Percentiles rank a stretch among this genome's conserved stretches.
Evolutionary conservation across 1,140 invertebrate genomes (phyloP).

Genomic region (Helicoverpa zea): DNA sequence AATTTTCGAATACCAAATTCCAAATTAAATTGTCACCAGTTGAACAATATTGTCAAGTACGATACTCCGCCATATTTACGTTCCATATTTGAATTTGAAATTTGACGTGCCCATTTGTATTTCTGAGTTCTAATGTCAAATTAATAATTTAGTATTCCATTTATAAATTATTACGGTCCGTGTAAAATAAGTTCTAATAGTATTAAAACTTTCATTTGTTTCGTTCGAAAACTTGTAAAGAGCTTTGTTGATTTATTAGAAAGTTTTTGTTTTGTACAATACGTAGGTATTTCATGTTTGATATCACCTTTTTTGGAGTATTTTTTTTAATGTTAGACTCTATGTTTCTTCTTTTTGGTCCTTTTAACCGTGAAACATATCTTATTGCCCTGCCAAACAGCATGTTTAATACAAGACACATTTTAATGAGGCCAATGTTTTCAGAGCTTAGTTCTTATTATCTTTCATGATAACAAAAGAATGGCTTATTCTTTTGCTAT

Average conservation of each 20-base stretch:
- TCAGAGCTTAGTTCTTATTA: no score
- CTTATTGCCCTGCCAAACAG: no score
- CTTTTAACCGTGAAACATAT: no score
- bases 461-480: no score
- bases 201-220: constrained; percentile 3
- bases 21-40: constrained; percentile 8
- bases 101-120: not conserved
- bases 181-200: not conserved
- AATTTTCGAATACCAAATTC: not conserved
- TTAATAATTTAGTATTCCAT: not conserved
- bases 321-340: no score
- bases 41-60: not conserved
- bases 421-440: no score
- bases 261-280: not conserved
- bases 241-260: not conserved
- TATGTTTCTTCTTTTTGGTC: no score
- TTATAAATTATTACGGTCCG: not conserved
- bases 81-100: constrained; percentile 16
- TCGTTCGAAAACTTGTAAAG: not conserved
- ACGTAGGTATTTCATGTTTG: no score
- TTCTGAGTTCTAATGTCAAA: not conserved
- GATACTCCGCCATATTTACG: not conserved
- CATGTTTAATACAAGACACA: no score
- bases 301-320: no score
- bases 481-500: no score